Evolutionary conservation across 2,113 vertebrate genomes (phyloP), one percentile per base, ranked within the genome.

Genomic region (Phrynosoma blainvillii): DNA sequence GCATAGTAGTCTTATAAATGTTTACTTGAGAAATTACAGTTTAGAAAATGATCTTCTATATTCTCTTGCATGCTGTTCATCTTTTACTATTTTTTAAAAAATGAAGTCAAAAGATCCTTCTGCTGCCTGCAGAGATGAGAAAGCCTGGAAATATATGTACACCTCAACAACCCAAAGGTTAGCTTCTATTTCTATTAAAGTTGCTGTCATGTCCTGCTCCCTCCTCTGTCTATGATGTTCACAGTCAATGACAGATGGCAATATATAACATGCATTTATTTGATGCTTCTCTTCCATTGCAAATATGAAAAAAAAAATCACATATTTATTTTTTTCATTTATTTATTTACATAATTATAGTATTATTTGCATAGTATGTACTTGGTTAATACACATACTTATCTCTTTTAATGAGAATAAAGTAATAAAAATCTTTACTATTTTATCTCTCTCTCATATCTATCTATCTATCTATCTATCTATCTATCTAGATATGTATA

Each of bases 91-190:
- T 88, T 88, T 65, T 93, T 79, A 47, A 47, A 47, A 47, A 47
- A 77, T 95, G 92, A 91, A 86, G 70, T 78, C 82, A 65, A 82
- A 32, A 42, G 76, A 89, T 27, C 18, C 42, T 40, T 75, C 84
- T 89, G 27, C 68, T 80, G 78, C 21, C 0, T 68, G 85, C 85
- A 92, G 77, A 88, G 84, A 96, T 82, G 13, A 56, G 5, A 94
- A 65, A 85, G 87, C 88, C n/a, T 95, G 23, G 25, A 90, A 88
- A 54, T 94, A 90, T 86, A 96, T 96, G 88, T 97, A 96, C 82
- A 97, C 93, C 9, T 97, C 96, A 79, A 92, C 92, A 25, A 95
- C 95, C 30, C 97, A 97, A 87, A 97, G 96, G 95, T 98, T 89
- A 97, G 95, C 12, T 52, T 75, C 2, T 0, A 66, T 89, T 92